Conservation (phyloP, 2,888 invertebrate species). For the Orgyia antiqua region DNA sequence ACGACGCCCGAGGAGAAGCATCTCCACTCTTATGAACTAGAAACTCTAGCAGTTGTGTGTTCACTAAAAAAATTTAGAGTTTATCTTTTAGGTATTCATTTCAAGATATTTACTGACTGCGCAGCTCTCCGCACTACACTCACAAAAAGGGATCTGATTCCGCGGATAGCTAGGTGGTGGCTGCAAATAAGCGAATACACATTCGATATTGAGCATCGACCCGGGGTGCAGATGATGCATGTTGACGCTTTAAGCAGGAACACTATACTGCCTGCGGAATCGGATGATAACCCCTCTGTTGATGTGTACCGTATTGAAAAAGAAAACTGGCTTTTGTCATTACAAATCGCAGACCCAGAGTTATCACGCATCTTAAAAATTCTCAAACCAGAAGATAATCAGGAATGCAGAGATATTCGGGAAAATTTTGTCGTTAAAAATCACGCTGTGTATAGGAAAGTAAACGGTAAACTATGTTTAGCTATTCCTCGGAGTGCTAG, state of each 20-base stretch:
- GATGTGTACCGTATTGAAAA: too few species aligned
- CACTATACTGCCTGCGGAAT: neutral
- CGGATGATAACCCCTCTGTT: too few species aligned
- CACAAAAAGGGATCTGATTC: neutral
- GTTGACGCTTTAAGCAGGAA: neutral
- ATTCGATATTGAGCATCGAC: neutral
- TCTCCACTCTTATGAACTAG: neutral
- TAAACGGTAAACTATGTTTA: too few species aligned
- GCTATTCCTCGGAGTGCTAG: constrained; percentile 14
- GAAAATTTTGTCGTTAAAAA: constrained; percentile 22
- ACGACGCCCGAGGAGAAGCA: too few species aligned
- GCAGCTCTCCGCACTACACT: neutral
- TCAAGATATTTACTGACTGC: neutral
- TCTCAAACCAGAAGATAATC: constrained; percentile 4
- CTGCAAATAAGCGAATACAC: neutral
- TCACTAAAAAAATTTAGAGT: constrained; percentile 7
- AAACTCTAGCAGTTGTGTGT: neutral
- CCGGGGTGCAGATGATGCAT: neutral
- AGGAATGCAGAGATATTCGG: constrained; percentile 2
- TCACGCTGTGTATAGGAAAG: constrained; percentile 11
- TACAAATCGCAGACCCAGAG: constrained; percentile 15
- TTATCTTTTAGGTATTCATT: neutral
- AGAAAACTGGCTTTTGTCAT: constrained; percentile 13
- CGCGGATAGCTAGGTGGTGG: neutral
- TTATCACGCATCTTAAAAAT: constrained; percentile 9